These are phyloP conservation scores for Anguilla marmorata DNA, from an alignment of 2,797 vertebrate genomes.

Conservation along the genomic window DNA sequence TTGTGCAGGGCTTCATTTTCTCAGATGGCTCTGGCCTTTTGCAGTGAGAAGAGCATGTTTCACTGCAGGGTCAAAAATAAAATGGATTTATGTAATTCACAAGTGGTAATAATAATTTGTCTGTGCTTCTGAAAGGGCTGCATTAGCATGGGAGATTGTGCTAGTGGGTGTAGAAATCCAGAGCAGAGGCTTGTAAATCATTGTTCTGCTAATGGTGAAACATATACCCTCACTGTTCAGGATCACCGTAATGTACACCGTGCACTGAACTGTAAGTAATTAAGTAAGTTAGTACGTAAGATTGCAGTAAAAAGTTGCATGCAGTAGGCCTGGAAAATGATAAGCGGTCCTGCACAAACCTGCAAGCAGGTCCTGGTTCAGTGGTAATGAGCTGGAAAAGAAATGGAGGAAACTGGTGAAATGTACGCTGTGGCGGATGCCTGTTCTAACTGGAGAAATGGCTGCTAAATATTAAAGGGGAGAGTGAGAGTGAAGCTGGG, in stretches of 20 bases:
- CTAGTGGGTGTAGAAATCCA: neutral
- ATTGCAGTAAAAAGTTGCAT: neutral
- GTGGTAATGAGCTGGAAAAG: neutral
- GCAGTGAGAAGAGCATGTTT: neutral
- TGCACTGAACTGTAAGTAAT: neutral
- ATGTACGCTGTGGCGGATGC: neutral
- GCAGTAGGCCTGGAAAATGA: neutral
- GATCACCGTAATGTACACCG: neutral
- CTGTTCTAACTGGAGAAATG: neutral
- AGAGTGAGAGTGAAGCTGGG: neutral
- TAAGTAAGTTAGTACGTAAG: neutral
- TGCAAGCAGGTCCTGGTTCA: neutral
- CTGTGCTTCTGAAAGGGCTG: neutral
- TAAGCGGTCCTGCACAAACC: neutral
- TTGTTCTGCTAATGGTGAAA: constrained; percentile 10
- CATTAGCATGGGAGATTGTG: neutral
- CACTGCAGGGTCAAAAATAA: neutral
- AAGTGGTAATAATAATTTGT: neutral
- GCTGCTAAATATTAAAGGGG: constrained; percentile 37
- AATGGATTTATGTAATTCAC: constrained; percentile 16
- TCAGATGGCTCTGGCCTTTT: constrained; percentile 22
- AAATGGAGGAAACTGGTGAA: neutral
- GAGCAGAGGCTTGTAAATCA: neutral
- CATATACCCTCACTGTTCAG: neutral
- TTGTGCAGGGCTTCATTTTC: constrained; percentile 20